Conservation (phyloP, 30 jellyfish, hydroid and myxozoan genomes). For the Nemopilema nomurai region DNA sequence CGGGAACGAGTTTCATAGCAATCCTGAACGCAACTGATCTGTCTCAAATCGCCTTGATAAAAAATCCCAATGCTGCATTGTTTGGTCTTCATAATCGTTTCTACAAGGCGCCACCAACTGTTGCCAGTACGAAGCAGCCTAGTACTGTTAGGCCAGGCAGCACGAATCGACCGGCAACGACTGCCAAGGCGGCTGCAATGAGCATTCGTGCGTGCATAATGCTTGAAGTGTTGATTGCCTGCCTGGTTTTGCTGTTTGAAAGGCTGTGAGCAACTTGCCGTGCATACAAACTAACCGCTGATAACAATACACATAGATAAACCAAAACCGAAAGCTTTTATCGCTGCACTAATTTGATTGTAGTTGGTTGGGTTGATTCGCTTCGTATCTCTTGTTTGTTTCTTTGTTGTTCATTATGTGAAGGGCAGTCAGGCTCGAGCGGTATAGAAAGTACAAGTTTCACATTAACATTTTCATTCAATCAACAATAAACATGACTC, state of each 20-base stretch:
- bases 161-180: neutral
- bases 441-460: too few species aligned
- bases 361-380: too few species aligned
- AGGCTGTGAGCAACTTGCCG: neutral
- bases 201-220: neutral
- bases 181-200: neutral
- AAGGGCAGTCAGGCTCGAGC: too few species aligned
- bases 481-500: too few species aligned
- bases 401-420: too few species aligned
- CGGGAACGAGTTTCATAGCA: slow-evolving; percentile 58
- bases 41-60: slow-evolving; percentile 51
- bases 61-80: slow-evolving; percentile 57
- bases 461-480: too few species aligned
- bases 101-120: slow-evolving; percentile 10
- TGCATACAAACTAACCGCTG: neutral
- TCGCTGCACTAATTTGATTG: too few species aligned
- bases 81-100: slow-evolving; percentile 54
- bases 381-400: too few species aligned
- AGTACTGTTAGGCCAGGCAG: neutral
- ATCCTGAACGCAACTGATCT: slow-evolving; percentile 50
- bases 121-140: neutral
- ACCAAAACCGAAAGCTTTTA: neutral
- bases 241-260: neutral
- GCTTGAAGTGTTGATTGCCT: neutral
- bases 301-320: neutral